phyloP scores from a whole-genome alignment of 2,113 vertebrate genomes.

The Spilogale gracilis region DNA sequence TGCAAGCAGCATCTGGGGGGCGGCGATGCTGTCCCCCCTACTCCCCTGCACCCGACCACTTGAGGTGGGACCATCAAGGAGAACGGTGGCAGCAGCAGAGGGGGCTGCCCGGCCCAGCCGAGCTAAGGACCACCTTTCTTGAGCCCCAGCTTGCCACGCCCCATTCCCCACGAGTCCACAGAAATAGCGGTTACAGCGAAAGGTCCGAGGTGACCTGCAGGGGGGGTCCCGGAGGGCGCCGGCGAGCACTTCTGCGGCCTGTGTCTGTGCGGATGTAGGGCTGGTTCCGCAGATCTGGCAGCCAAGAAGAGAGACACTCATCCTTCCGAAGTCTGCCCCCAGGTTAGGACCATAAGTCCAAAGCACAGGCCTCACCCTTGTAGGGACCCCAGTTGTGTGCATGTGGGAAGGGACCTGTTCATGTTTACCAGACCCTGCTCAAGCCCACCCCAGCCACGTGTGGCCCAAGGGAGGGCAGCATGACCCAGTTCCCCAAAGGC shows the following conservation, averaged over 20 bases:
- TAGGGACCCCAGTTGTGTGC: not conserved
- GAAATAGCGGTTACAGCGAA: slow-evolving; percentile 87
- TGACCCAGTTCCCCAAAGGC: not conserved
- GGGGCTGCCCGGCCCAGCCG: slow-evolving; percentile 58
- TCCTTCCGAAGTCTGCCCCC: not conserved
- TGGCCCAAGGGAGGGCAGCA: not conserved
- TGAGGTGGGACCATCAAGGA: not conserved
- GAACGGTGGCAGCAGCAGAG: not conserved
- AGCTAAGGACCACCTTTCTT: slow-evolving; percentile 52
- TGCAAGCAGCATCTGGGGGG: slow-evolving; percentile 18
- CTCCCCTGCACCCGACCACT: not conserved
- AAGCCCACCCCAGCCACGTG: not conserved
- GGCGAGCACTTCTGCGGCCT: slow-evolving; percentile 91
- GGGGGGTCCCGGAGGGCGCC: slow-evolving; percentile 88
- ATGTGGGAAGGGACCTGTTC: not conserved
- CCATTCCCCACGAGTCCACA: not conserved
- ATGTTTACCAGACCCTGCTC: not conserved
- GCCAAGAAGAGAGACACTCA: not conserved
- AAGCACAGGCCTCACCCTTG: not conserved
- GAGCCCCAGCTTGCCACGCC: not conserved
- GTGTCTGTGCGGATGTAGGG: slow-evolving; percentile 94
- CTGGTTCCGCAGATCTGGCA: slow-evolving; percentile 94
- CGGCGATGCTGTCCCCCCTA: not conserved
- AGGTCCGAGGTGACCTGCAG: slow-evolving; percentile 93
- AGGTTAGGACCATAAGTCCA: not conserved